A percentile compares a stretch with the other conserved stretches of the same genome.
These are phyloP conservation scores for Apodemia hepburni DNA, from an alignment of 2,888 invertebrate genomes.

Conservation along the genomic window DNA sequence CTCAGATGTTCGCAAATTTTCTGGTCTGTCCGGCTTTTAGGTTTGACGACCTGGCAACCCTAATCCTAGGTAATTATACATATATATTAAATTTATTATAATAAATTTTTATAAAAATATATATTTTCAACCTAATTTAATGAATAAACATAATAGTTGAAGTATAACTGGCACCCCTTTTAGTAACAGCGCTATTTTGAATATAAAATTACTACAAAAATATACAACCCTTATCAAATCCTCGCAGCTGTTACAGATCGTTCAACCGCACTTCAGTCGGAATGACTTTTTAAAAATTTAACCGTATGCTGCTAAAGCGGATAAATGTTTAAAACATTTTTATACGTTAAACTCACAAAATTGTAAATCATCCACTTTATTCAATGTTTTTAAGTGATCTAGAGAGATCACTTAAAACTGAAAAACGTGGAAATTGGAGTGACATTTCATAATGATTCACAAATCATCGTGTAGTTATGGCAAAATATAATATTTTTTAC, in stretches of 20 bases:
- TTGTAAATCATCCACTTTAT: background rate
- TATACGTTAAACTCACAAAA: background rate
- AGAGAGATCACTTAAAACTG: too few relatives aligned
- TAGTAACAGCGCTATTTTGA: background rate
- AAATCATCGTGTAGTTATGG: too few relatives aligned
- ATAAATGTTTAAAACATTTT: slow-evolving; percentile 9
- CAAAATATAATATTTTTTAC: too few relatives aligned
- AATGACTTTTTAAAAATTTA: slow-evolving; percentile 12
- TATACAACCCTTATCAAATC: slow-evolving; percentile 15
- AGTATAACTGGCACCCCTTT: background rate
- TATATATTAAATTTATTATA: too few relatives aligned
- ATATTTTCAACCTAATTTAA: too few relatives aligned
- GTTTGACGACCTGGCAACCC: too few relatives aligned
- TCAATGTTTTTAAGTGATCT: background rate
- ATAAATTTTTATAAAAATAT: too few relatives aligned
- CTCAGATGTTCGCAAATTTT: too few relatives aligned
- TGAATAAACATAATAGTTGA: background rate
- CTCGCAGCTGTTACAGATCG: slow-evolving; percentile 14
- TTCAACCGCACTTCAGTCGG: slow-evolving; percentile 14
- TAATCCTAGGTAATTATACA: too few relatives aligned
- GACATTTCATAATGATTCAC: too few relatives aligned
- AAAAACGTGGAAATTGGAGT: too few relatives aligned
- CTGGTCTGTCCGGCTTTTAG: too few relatives aligned
- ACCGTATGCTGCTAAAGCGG: background rate
- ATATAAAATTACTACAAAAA: slow-evolving; percentile 14